Evolutionary conservation across 2,888 invertebrate species (phyloP).

Genomic region (Ctena decussata): DNA sequence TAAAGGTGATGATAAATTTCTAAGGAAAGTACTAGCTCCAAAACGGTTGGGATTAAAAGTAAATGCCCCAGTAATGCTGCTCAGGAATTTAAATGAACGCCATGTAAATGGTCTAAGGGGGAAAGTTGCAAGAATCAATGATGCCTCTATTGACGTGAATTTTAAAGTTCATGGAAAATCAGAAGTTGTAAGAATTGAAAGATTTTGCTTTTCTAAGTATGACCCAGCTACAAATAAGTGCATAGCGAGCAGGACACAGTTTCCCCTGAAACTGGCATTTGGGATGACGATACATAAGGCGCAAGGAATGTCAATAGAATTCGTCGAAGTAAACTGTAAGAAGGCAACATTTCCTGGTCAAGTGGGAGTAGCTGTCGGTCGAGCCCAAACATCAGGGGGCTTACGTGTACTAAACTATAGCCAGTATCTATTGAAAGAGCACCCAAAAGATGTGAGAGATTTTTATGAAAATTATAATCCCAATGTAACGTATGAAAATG

Average conservation of each 20-base stretch:
- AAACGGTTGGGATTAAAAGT: conserved; percentile 5
- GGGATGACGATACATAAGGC: conserved; percentile 37
- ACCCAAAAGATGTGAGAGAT: background rate
- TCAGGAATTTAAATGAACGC: conserved; percentile 40
- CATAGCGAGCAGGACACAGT: conserved; percentile 22
- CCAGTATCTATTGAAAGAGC: background rate
- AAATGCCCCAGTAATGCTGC: conserved; percentile 46
- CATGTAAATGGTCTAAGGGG: conserved; percentile 58
- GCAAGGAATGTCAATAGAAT: conserved; percentile 45
- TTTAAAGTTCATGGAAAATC: conserved; percentile 17
- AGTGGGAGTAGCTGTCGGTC: conserved; percentile 33
- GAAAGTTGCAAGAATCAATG: conserved; percentile 29
- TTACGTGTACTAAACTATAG: conserved; percentile 28
- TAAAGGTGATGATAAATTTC: background rate
- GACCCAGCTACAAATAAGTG: conserved; percentile 17
- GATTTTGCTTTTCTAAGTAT: conserved; percentile 28
- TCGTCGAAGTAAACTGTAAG: conserved; percentile 30
- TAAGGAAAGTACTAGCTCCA: background rate
- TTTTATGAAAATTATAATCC: background rate
- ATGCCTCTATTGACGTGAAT: conserved; percentile 1
- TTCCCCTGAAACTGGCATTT: conserved; percentile 35
- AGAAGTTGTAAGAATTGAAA: background rate
- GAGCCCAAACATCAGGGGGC: background rate
- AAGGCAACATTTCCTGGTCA: conserved; percentile 41
- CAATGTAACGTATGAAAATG: background rate